phyloP scores from a whole-genome alignment of 2,113 vertebrate species.

The Panthera uncia region DNA sequence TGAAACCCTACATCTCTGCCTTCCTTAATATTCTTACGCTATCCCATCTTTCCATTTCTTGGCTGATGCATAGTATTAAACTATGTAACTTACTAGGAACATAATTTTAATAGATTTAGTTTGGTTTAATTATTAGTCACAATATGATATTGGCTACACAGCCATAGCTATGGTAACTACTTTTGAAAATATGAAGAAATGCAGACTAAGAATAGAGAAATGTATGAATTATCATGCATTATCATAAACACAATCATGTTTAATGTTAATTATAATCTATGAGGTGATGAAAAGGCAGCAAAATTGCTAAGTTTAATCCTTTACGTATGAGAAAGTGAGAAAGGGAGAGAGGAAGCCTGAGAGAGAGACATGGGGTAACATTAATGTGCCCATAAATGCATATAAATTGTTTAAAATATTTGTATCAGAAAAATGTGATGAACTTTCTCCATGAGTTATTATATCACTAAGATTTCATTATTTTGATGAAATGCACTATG shows the following conservation, averaged over 20 bases:
- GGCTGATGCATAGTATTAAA: not conserved
- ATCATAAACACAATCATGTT: not conserved
- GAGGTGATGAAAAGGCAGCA: not conserved
- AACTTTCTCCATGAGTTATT: conserved; percentile 52
- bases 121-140: not conserved
- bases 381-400: not conserved
- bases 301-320: not conserved
- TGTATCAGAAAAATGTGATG: conserved; percentile 25
- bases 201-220: not conserved
- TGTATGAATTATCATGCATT: not conserved
- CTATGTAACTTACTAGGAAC: not conserved
- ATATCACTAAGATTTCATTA: conserved; percentile 65
- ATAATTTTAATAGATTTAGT: conserved; percentile 8
- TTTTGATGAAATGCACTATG: conserved; percentile 68
- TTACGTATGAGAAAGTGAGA: not conserved
- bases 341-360: not conserved
- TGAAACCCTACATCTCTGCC: not conserved
- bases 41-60: not conserved
- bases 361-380: not conserved
- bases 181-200: not conserved
- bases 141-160: not conserved
- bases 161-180: not conserved
- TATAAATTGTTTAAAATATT: conserved; percentile 33
- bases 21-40: not conserved
- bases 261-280: not conserved